phyloP scores from a whole-genome alignment of 2,888 invertebrate genomes.

The Cetonia aurata region DNA sequence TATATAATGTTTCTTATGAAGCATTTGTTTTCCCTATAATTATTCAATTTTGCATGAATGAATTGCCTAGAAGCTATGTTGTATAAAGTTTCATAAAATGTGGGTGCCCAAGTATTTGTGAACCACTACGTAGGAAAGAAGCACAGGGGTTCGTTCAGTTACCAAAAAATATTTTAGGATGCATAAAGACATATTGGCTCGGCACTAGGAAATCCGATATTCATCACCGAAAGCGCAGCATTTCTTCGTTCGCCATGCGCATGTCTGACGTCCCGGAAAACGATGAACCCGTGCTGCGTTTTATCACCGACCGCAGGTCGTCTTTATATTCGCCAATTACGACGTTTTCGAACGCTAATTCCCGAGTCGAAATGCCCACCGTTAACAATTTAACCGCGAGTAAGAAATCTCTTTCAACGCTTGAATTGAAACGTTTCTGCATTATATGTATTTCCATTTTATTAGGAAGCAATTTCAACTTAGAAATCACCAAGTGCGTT shows the following conservation, averaged over 20 bases:
- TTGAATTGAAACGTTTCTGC: no score
- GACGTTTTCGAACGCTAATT: conserved; percentile 66
- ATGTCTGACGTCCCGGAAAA: conserved; percentile 50
- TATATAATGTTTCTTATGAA: no score
- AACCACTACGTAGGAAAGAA: no score
- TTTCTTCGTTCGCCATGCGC: conserved; percentile 48
- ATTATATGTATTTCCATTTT: no score
- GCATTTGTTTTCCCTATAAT: no score
- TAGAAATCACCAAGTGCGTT: no score
- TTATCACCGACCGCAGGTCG: conserved; percentile 68
- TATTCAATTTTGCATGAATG: no score
- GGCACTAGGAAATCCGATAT: conserved; percentile 78
- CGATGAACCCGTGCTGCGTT: conserved; percentile 63
- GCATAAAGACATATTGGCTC: conserved; percentile 93
- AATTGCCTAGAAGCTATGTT: no score
- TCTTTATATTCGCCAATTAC: conserved; percentile 85
- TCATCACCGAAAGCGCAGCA: conserved; percentile 62
- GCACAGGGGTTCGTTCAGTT: no score
- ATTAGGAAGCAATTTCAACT: no score
- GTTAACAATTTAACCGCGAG: conserved; percentile 65
- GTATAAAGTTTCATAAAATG: no score
- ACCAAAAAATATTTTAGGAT: conserved; percentile 69
- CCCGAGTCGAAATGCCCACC: conserved; percentile 76
- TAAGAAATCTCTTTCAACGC: not conserved
- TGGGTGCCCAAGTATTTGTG: no score